phyloP scores from a whole-genome alignment of 2,113 vertebrate species.

The Aix galericulata region DNA sequence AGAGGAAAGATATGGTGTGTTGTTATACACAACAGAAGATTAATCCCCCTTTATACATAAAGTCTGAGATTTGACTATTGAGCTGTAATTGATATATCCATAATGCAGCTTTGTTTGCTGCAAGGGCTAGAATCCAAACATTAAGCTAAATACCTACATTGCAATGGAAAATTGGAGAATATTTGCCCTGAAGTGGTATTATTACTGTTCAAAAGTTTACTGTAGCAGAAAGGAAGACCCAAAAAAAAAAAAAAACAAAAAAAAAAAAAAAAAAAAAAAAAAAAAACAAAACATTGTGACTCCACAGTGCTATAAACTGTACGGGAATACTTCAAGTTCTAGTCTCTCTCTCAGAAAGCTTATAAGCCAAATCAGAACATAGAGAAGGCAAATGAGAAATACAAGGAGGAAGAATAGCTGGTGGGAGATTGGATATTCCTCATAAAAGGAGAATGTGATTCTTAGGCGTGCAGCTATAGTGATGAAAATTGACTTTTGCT shows the following conservation, averaged over 20 bases:
- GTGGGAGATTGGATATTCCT: neutral
- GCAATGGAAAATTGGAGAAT: neutral
- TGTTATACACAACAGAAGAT: neutral
- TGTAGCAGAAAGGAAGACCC: neutral
- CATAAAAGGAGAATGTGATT: neutral
- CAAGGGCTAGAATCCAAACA: neutral
- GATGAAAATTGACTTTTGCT: neutral
- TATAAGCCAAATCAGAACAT: neutral
- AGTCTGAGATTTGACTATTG: neutral
- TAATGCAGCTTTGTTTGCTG: neutral
- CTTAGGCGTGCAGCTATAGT: neutral
- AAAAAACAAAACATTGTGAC: too few species aligned
- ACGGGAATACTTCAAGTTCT: neutral
- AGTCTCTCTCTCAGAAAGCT: neutral
- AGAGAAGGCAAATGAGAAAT: neutral
- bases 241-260: accelerated
- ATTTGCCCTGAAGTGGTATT: neutral
- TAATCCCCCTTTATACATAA: neutral
- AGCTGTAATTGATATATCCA: neutral
- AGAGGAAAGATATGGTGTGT: neutral
- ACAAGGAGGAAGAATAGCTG: neutral
- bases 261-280: neutral
- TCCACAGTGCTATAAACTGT: neutral
- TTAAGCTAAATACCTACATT: neutral
- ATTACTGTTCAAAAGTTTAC: neutral